Conservation (phyloP, 2,113 vertebrate genomes). For the Halcyon senegalensis region DNA sequence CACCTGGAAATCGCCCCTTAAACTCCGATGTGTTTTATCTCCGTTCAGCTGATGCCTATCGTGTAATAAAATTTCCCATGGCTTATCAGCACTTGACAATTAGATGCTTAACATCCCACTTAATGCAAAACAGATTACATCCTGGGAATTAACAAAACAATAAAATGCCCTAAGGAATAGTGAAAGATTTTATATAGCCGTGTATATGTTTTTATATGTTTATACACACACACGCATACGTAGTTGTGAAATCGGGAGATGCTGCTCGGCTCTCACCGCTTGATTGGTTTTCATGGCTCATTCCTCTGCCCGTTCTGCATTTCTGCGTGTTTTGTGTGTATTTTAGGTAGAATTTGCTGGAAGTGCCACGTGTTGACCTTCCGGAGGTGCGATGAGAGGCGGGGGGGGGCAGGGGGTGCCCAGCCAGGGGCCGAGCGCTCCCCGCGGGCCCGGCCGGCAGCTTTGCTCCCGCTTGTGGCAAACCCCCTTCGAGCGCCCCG, state of each 20-base stretch:
- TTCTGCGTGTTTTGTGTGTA: neutral
- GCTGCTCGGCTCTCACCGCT: neutral
- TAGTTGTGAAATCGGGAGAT: conserved; percentile 8
- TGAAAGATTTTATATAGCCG: neutral
- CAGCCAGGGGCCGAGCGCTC: neutral
- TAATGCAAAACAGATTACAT: conserved; percentile 63
- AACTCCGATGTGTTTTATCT: conserved; percentile 32
- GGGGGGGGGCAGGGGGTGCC: neutral
- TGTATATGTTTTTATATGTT: neutral
- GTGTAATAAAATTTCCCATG: conserved; percentile 55
- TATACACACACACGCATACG: neutral
- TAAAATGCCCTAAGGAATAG: conserved; percentile 23
- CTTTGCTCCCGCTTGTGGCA: conserved; percentile 55
- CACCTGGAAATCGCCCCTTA: neutral
- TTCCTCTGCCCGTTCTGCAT: neutral
- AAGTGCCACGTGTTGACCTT: neutral
- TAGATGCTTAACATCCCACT: conserved; percentile 53
- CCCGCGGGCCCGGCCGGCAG: neutral
- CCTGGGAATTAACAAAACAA: conserved; percentile 66
- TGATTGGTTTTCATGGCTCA: neutral
- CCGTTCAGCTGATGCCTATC: conserved; percentile 56
- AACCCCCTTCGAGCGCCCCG: neutral
- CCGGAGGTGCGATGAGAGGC: neutral
- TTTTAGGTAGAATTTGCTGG: neutral
- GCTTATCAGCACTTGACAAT: conserved; percentile 55